Base-by-base conservation (phyloP, 2,113 vertebrate species). In the Canis aureus region DNA sequence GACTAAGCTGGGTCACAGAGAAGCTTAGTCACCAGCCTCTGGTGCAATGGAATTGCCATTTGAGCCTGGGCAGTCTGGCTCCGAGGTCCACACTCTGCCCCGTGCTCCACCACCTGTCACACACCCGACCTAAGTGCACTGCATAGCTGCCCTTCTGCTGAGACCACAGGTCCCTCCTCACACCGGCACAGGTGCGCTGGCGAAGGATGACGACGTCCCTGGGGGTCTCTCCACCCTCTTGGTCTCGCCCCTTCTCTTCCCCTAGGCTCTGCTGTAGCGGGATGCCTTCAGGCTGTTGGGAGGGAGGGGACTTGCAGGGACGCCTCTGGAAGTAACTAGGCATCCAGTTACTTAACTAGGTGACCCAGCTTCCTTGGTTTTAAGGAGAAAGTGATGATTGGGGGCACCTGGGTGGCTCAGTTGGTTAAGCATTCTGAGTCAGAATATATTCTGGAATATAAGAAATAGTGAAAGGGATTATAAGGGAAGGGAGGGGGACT, bases 121-220 rank as follows among this genome's bases (percentile, higher is more conserved):
- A 35, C 32, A 25, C 60, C 22, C 16, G n/a, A 27, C 86, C 71
- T 23, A 27, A 59, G 4, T 7, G 8, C 85, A 12, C 64, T 1
- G 11, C 62, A 0, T 0, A 16, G 85, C 29, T 3, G 2, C 2
- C 38, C 22, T 25, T 29, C 35, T 1, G 32, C 7, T 0, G 32
- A 38, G 3, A 64, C 74, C 43, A 17, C 1, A 0, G 11, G 4
- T 3, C 22, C 16, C 67, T 51, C 51, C 0, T 9, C 6, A 1
- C 1, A 1, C 25, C 1, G 5, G 43, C 43, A 29, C 67, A 20
- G 57, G 35, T 20, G 2, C 0, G 0, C 49, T 17, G 25, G 12
- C 9, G 11, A 17, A 51, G 8, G 35, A 62, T 5, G 35, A 27
- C 20, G 35, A 53, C 1, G 0, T 8, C 12, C 29, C 2, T 2